A percentile compares a stretch with the other conserved stretches of the same genome.
Evolutionary conservation across 2,113 vertebrate genomes (phyloP).

Genomic region (Clarias gariepinus): DNA sequence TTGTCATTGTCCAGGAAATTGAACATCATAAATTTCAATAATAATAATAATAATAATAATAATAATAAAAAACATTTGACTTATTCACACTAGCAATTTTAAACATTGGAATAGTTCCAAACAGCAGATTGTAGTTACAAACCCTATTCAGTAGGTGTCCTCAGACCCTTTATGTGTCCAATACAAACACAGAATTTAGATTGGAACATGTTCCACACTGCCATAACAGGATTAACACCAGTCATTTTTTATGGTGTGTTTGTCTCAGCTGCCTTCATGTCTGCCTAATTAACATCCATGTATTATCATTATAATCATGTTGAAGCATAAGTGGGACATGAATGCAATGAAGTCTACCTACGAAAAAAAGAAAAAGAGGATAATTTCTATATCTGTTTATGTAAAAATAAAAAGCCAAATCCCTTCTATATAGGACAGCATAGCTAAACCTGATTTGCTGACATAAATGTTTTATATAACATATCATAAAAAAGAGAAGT

Average conservation of each 20-base stretch:
- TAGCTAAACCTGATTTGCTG: background rate
- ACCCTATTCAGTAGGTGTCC: constrained; percentile 64
- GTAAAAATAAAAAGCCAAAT: background rate
- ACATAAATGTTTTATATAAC: background rate
- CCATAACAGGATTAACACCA: constrained; percentile 27
- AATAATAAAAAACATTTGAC: background rate
- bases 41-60: no score
- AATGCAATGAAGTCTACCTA: constrained; percentile 47
- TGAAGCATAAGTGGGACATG: constrained; percentile 17
- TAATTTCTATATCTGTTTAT: no score
- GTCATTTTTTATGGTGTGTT: constrained; percentile 22
- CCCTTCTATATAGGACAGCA: background rate
- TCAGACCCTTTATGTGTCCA: constrained; percentile 41
- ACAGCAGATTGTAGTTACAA: constrained; percentile 10
- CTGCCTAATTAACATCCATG: constrained; percentile 47
- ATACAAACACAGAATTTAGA: background rate
- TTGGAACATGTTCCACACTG: constrained; percentile 2
- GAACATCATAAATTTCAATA: background rate
- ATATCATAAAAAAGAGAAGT: background rate
- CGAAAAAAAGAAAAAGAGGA: background rate
- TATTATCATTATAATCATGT: constrained; percentile 29
- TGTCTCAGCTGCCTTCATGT: constrained; percentile 28
- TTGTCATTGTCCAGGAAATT: background rate
- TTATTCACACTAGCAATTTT: background rate
- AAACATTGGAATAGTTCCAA: background rate